Percentiles rank a stretch among this genome's conserved stretches.
phyloP scores from a whole-genome alignment of 2,797 vertebrate species.

The Diceros bicornis region DNA sequence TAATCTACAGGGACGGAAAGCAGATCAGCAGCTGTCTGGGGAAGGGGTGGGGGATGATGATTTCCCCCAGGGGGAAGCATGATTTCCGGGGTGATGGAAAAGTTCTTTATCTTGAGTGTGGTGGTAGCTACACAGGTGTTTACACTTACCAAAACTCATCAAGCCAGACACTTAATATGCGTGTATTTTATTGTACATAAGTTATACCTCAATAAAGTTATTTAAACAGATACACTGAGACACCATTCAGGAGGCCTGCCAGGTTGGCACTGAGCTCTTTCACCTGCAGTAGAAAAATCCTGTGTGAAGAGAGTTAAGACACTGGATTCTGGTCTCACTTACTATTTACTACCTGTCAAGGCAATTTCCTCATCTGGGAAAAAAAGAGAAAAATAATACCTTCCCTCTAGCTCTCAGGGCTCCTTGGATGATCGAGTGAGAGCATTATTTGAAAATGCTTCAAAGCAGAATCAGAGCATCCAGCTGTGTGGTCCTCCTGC shows the following conservation, averaged over 20 bases:
- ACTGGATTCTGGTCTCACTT: background rate
- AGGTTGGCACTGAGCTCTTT: background rate
- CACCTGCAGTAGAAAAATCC: background rate
- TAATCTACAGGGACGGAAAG: background rate
- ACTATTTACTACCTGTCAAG: background rate
- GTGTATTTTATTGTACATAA: background rate
- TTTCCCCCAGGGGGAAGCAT: background rate
- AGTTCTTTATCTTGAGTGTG: background rate
- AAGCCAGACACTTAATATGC: background rate
- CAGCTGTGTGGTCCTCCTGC: background rate
- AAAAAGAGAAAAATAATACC: background rate
- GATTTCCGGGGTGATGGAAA: background rate
- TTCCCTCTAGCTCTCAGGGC: background rate
- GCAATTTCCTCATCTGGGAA: background rate
- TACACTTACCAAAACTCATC: background rate
- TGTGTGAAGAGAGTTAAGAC: background rate
- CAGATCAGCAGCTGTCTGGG: background rate
- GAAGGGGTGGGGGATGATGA: too few species aligned
- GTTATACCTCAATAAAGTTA: background rate
- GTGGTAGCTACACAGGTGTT: background rate
- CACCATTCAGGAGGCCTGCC: background rate
- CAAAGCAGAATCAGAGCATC: background rate
- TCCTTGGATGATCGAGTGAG: background rate
- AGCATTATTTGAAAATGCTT: background rate
- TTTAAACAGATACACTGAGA: background rate